phyloP scores from a whole-genome alignment of 2,113 vertebrate species.

The Odocoileus hemionus region DNA sequence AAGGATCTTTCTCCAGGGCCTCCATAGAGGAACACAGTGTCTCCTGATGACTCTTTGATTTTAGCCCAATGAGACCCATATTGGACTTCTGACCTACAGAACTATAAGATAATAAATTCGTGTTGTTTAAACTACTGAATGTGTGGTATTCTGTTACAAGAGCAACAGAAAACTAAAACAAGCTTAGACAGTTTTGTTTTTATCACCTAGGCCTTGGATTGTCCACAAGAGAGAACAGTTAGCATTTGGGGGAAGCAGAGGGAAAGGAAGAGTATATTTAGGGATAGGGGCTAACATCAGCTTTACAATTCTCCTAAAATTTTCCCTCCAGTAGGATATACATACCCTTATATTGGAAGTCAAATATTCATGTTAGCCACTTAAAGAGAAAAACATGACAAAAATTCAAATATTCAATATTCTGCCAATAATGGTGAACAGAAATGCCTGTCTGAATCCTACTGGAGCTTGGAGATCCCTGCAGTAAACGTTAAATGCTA shows the following conservation, averaged over 20 bases:
- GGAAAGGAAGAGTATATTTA: not conserved
- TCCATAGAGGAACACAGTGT: not conserved
- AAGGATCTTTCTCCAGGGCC: not conserved
- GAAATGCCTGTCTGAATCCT: not conserved
- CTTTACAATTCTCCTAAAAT: slow-evolving; percentile 17
- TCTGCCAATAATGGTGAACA: not conserved
- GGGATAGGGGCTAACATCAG: not conserved
- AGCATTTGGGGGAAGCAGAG: not conserved
- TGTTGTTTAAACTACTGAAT: not conserved
- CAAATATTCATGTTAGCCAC: not conserved
- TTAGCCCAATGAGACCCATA: not conserved
- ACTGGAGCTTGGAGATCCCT: not conserved
- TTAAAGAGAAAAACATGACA: not conserved
- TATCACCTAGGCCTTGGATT: not conserved
- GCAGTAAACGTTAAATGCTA: not conserved
- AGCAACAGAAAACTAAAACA: not conserved
- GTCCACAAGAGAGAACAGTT: not conserved
- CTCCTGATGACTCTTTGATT: not conserved
- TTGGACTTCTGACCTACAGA: not conserved
- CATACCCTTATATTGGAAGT: not conserved
- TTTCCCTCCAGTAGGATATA: not conserved
- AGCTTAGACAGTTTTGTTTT: not conserved
- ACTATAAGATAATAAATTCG: not conserved
- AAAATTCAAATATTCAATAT: slow-evolving; percentile 28
- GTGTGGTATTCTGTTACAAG: not conserved